These are phyloP conservation scores for Oenanthe melanoleuca DNA, from an alignment of 2,113 vertebrate genomes.

Conservation along the genomic window DNA sequence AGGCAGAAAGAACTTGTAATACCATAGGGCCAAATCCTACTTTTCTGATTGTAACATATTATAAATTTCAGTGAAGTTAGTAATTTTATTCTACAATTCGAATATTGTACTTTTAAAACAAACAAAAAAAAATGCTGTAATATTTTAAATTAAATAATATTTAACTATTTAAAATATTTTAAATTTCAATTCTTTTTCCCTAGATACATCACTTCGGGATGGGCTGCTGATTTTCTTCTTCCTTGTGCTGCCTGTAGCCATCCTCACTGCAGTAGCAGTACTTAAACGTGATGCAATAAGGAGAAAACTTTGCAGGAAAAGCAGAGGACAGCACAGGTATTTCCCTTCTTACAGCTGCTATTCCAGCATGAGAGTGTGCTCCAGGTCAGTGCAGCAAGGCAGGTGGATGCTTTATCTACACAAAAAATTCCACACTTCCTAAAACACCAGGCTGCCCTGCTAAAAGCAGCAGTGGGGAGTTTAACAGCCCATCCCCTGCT, in stretches of 20 bases:
- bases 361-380: not conserved
- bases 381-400: not conserved
- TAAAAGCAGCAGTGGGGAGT: not conserved
- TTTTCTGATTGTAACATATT: not conserved
- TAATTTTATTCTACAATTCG: not conserved
- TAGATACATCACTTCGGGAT: conserved; percentile 86
- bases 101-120: not conserved
- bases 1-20: not conserved
- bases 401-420: not conserved
- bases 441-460: not conserved
- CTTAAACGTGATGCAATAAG: conserved; percentile 61
- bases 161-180: no score
- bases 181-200: not conserved
- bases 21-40: not conserved
- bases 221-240: conserved; percentile 89
- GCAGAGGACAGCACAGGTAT: conserved; percentile 48
- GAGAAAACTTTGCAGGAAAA: conserved; percentile 47
- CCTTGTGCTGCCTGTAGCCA: conserved; percentile 77
- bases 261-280: conserved; percentile 31
- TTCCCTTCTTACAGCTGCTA: not conserved
- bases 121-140: not conserved
- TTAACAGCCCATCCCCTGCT: not conserved
- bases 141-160: not conserved
- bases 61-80: not conserved
- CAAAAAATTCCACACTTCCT: not conserved